Evolutionary conservation across 2,888 invertebrate genomes (phyloP), one percentile per base, ranked within the genome.

Genomic region (Buathra laborator): DNA sequence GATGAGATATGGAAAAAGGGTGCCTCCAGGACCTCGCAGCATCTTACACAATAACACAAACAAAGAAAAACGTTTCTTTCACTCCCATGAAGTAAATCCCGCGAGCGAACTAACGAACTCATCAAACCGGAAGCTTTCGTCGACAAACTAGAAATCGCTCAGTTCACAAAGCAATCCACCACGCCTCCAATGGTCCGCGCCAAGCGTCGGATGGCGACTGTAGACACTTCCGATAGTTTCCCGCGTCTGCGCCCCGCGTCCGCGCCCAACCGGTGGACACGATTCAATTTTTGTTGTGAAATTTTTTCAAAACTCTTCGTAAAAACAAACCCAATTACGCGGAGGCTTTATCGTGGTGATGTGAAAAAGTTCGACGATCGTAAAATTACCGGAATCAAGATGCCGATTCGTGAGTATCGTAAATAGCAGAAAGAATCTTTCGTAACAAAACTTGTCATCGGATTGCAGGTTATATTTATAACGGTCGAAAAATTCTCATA

Each of bases 331-430:
- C 72, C 16, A 44, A 9, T 44, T 72, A 2, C 16, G 44, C 29
- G 3, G 10, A 59, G 12, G 29, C 7, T 76, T 71, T 29, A 24
- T 14, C 53, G 37, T 53, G 64, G 76, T 81, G 76, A 59, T 76
- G 46, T 37, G 7, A 6, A 16, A 14, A 71, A 64, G 19, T 48
- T 64, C 6, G 16, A 48, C 29, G 29, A 70, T 24, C 5, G 37
- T 12, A 29, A 2, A 64, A 62, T 44, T 29, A 51, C 37, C 68
- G 53, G 29, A 56, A 48, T 37, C 68, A 79, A 74, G 48, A 85
- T 85, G 84, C 74, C 84, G 16, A 24, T 70, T 66, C 44, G 84
- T 85, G 56, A 85, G 84, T 79, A 85, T 53, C n/a, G 16, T 4
- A 12, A 4, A n/a, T 24, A 68, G 62, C 5, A 59, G 59, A 44